These are phyloP conservation scores for Eulithis testata DNA, from an alignment of 2,888 invertebrate species.

Conservation along the genomic window DNA sequence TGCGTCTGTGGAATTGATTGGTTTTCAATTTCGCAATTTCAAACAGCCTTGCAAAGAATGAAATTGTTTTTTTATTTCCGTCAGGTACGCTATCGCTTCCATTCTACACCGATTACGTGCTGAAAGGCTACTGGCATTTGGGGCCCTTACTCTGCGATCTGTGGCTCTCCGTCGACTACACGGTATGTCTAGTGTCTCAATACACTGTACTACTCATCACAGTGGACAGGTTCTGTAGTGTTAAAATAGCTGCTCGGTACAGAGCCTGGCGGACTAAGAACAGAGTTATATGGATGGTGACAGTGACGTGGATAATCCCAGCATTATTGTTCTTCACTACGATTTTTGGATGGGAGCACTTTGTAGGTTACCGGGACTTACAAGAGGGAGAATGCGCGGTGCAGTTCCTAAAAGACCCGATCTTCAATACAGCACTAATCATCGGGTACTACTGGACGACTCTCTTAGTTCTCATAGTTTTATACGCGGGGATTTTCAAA, in stretches of 20 bases:
- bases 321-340: slow-evolving; percentile 98
- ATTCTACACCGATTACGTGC: slow-evolving; percentile 98
- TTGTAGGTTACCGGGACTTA: slow-evolving; percentile 95
- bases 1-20: not conserved
- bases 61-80: slow-evolving; percentile 54
- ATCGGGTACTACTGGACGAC: slow-evolving; percentile 99
- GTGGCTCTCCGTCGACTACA: slow-evolving; percentile 99
- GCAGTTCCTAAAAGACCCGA: slow-evolving; percentile 98
- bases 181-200: slow-evolving; percentile 99
- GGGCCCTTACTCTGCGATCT: slow-evolving; percentile 98
- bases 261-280: slow-evolving; percentile 98
- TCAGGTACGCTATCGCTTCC: slow-evolving; percentile 98
- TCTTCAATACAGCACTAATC: slow-evolving; percentile 98
- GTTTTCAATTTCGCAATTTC: not conserved
- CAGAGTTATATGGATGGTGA: slow-evolving; percentile 97
- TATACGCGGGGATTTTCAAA: slow-evolving; percentile 98
- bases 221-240: slow-evolving; percentile 99
- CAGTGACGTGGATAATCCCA: slow-evolving; percentile 98
- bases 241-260: slow-evolving; percentile 98
- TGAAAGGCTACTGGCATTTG: slow-evolving; percentile 98
- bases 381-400: slow-evolving; percentile 96
- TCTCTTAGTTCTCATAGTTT: slow-evolving; percentile 95
- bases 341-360: slow-evolving; percentile 99
- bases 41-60: slow-evolving; percentile 34
- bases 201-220: slow-evolving; percentile 99